Evolutionary conservation across 2,113 vertebrate species (phyloP).

Genomic region (Pollachius pollachius): DNA sequence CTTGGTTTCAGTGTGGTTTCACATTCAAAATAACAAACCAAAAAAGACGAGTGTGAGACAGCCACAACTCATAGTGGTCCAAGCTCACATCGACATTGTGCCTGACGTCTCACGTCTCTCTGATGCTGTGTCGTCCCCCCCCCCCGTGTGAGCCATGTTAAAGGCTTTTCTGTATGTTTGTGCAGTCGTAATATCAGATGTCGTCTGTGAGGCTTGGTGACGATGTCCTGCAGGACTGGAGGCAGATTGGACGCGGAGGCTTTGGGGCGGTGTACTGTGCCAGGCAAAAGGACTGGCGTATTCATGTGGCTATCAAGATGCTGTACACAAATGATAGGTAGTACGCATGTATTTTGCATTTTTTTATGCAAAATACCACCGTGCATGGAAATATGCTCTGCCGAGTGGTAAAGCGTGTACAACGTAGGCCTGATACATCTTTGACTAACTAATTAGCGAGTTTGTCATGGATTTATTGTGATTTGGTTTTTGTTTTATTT

Average conservation of each 20-base stretch:
- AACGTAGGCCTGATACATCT: too few species aligned
- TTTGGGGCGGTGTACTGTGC: constrained; percentile 66
- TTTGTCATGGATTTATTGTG: too few species aligned
- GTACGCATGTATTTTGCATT: neutral
- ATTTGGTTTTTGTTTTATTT: neutral
- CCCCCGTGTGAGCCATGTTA: neutral
- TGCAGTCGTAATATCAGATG: constrained; percentile 38
- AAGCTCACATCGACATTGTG: too few species aligned
- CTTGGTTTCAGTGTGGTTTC: too few species aligned
- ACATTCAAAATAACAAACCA: too few species aligned
- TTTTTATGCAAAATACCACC: neutral
- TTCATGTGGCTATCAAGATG: constrained; percentile 55
- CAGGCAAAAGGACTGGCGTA: constrained; percentile 42
- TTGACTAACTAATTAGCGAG: too few species aligned
- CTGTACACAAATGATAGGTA: constrained; percentile 36
- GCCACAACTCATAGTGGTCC: too few species aligned
- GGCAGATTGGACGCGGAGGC: constrained; percentile 43
- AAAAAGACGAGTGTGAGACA: too few species aligned
- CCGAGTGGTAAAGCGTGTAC: neutral
- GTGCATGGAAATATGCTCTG: neutral
- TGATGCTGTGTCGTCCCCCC: neutral
- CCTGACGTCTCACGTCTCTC: too few species aligned
- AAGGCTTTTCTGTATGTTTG: neutral
- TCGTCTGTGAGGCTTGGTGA: constrained; percentile 8
- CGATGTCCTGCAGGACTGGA: constrained; percentile 31